Evolutionary conservation across 2,113 vertebrate genomes (phyloP).

Genomic region (Pungitius pungitius): DNA sequence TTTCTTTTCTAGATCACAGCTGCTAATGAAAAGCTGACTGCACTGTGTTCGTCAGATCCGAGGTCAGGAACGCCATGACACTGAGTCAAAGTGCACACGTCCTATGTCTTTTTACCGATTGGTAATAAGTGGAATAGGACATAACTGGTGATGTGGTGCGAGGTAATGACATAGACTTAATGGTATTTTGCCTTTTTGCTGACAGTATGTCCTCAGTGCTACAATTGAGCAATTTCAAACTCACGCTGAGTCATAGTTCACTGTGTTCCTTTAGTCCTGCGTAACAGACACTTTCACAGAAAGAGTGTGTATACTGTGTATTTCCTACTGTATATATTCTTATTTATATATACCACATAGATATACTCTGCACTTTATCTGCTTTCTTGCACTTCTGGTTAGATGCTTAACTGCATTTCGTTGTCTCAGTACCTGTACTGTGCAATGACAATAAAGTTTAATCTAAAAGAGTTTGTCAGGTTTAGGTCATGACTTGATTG

Average conservation of each 20-base stretch:
- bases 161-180: slow-evolving; percentile 20
- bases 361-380: no score
- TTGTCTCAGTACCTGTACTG: no score
- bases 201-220: slow-evolving; percentile 15
- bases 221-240: slow-evolving; percentile 33
- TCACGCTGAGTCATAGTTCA: slow-evolving; percentile 44
- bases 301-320: not conserved
- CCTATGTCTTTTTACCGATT: slow-evolving; percentile 19
- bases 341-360: no score
- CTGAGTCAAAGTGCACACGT: slow-evolving; percentile 60
- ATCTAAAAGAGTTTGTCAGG: not conserved
- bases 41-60: slow-evolving; percentile 30
- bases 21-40: slow-evolving; percentile 62
- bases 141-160: not conserved
- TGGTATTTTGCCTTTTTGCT: slow-evolving; percentile 13
- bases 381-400: no score
- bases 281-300: slow-evolving; percentile 21
- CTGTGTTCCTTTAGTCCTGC: slow-evolving; percentile 46
- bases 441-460: no score
- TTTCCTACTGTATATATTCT: no score
- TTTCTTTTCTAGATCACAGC: slow-evolving; percentile 37
- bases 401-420: no score
- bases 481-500: slow-evolving; percentile 3
- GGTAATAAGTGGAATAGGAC: slow-evolving; percentile 39
- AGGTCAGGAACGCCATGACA: slow-evolving; percentile 47